Conservation (phyloP, 2,797 vertebrate species). For the Tapirus indicus region DNA sequence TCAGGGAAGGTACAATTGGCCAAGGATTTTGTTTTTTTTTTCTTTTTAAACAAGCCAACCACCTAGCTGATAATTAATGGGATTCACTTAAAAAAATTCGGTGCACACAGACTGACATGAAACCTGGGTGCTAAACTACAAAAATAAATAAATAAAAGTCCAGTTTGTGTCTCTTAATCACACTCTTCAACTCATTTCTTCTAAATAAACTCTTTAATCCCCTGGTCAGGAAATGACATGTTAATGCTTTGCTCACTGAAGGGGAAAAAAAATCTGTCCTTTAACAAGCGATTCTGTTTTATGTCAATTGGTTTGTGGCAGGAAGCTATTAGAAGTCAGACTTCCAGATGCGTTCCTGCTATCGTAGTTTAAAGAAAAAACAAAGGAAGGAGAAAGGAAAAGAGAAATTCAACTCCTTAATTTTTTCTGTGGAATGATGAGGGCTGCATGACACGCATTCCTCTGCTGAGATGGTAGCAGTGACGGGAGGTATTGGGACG, state of each 20-base stretch:
- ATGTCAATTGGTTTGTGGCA: conserved; percentile 88
- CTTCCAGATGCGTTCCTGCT: conserved; percentile 90
- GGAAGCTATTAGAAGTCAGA: conserved; percentile 90
- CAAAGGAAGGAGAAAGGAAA: not conserved
- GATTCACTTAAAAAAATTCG: conserved; percentile 81
- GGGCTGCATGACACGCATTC: conserved; percentile 86
- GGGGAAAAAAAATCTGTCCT: conserved; percentile 84
- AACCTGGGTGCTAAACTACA: conserved; percentile 90
- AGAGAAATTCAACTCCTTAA: conserved; percentile 46
- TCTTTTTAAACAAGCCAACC: conserved; percentile 81
- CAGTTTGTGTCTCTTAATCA: conserved; percentile 87
- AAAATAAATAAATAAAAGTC: conserved; percentile 82
- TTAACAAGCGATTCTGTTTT: conserved; percentile 87
- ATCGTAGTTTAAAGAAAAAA: conserved; percentile 77
- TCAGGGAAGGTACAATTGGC: conserved; percentile 90
- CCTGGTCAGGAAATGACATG: conserved; percentile 87
- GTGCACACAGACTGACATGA: conserved; percentile 88
- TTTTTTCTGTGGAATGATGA: conserved; percentile 72
- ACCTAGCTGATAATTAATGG: conserved; percentile 70
- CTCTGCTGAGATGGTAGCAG: conserved; percentile 85
- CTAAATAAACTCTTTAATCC: conserved; percentile 87
- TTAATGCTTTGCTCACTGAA: conserved; percentile 87
- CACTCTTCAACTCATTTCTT: conserved; percentile 89
- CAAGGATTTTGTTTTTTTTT: conserved; percentile 81
- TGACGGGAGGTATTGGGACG: conserved; percentile 76